Evolutionary conservation across 2,797 vertebrate species (phyloP).

Genomic region (Coilia nasus): DNA sequence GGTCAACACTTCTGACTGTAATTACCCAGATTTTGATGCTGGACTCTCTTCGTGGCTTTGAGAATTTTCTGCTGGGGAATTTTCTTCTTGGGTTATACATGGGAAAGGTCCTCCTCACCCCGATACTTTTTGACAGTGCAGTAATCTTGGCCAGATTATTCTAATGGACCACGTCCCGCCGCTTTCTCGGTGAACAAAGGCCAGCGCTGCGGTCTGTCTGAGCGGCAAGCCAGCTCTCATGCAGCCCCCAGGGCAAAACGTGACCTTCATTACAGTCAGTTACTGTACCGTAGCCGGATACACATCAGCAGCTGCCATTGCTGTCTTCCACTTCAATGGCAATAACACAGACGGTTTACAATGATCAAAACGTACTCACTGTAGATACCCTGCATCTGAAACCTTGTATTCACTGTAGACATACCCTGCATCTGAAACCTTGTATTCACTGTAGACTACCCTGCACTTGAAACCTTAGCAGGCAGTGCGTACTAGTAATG

Average conservation of each 20-base stretch:
- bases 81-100: background rate
- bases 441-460: no score
- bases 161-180: constrained; percentile 45
- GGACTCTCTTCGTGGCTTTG: constrained; percentile 46
- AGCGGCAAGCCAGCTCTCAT: constrained; percentile 17
- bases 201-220: background rate
- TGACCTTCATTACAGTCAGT: constrained; percentile 35
- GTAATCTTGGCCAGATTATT: constrained; percentile 53
- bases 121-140: constrained; percentile 46
- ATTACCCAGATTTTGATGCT: constrained; percentile 60
- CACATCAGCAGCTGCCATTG: background rate
- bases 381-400: no score
- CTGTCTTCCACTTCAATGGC: background rate
- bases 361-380: no score
- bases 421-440: no score
- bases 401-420: no score
- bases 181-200: constrained; percentile 37
- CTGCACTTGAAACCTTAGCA: no score
- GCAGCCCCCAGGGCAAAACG: constrained; percentile 25
- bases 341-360: no score
- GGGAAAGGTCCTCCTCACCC: constrained; percentile 31
- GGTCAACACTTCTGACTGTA: constrained; percentile 37
- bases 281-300: background rate
- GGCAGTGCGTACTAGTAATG: no score
- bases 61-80: constrained; percentile 4